These are phyloP conservation scores for Cinclus mexicanus DNA, from an alignment of 2,113 vertebrate species.

Conservation along the genomic window DNA sequence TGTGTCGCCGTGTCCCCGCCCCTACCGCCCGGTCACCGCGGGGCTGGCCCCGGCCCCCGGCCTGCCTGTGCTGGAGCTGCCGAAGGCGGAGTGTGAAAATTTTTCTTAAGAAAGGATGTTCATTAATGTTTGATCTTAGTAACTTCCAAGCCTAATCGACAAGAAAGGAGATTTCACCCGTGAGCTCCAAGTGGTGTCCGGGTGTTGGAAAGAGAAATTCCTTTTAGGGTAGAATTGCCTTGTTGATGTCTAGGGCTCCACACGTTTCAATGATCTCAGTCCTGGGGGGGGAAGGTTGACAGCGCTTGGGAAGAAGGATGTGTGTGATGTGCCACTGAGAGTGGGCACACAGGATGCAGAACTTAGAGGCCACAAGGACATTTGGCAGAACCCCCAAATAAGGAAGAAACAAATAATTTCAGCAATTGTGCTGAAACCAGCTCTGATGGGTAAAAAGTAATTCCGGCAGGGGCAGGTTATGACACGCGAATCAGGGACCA, in stretches of 20 bases:
- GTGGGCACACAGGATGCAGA: not conserved
- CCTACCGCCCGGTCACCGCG: not conserved
- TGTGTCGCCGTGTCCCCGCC: not conserved
- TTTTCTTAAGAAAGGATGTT: not conserved
- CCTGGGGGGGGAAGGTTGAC: too few relatives aligned
- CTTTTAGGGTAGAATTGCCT: not conserved
- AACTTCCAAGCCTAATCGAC: not conserved
- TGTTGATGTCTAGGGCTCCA: not conserved
- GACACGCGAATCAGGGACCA: fast-evolving
- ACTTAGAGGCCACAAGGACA: not conserved
- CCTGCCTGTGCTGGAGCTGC: not conserved
- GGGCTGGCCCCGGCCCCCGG: not conserved
- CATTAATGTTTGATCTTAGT: not conserved
- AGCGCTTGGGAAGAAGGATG: not conserved
- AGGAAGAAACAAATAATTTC: not conserved
- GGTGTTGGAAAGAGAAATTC: not conserved
- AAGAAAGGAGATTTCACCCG: not conserved
- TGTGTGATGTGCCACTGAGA: not conserved
- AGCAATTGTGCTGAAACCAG: not conserved
- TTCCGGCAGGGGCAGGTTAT: not conserved
- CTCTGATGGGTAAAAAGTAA: not conserved
- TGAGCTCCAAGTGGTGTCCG: not conserved
- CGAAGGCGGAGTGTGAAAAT: not conserved
- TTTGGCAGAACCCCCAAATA: not conserved
- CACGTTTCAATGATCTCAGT: not conserved